A percentile compares a stretch with the other conserved stretches of the same genome.
These are phyloP conservation scores for Nemotelus nigrinus DNA, from an alignment of 2,888 invertebrate species.

Conservation along the genomic window DNA sequence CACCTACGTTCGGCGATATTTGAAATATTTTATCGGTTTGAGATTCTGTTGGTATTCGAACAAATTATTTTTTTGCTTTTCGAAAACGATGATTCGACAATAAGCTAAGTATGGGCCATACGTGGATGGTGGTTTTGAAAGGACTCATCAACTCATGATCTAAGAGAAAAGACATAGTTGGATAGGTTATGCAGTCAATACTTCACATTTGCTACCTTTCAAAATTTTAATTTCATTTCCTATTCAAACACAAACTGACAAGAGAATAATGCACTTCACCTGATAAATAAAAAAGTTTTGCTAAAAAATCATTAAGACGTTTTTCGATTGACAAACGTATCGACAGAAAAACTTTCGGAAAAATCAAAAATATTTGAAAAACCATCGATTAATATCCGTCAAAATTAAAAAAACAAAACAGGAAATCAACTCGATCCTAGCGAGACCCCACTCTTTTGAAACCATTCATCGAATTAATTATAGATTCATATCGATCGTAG, in stretches of 20 bases:
- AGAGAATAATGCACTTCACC: conserved; percentile 44
- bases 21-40: conserved; percentile 27
- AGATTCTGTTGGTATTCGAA: conserved; percentile 21
- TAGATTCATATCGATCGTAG: background rate
- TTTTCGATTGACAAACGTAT: background rate
- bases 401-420: conserved; percentile 10
- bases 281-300: conserved; percentile 5
- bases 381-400: background rate
- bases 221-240: background rate
- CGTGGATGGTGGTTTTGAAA: background rate
- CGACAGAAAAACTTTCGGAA: conserved; percentile 5
- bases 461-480: background rate
- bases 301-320: conserved; percentile 18
- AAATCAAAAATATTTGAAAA: background rate
- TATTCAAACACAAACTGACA: background rate
- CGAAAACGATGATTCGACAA: too few relatives aligned
- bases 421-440: background rate
- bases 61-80: conserved; percentile 46
- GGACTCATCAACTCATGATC: background rate
- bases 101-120: background rate
- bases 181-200: conserved; percentile 10
- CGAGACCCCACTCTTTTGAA: conserved; percentile 2
- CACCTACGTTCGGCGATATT: background rate
- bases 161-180: conserved; percentile 12
- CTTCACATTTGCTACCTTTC: background rate